Conservation (phyloP, 1,140 invertebrate species). For the Pomacea maculata region DNA sequence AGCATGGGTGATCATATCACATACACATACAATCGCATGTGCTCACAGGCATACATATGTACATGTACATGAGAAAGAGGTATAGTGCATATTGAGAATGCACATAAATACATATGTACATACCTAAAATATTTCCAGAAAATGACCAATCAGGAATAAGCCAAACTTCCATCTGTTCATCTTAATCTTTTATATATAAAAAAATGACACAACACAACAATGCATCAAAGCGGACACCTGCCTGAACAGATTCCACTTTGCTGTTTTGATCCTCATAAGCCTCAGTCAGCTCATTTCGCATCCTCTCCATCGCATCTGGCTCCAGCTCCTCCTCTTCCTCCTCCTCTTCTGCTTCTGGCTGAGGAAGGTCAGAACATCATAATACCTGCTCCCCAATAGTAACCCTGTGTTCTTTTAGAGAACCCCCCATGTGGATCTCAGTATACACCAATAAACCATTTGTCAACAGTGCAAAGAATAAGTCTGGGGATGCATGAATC, state of each 20-base stretch:
- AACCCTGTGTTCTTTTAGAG: not conserved
- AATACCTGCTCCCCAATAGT: not conserved
- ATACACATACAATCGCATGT: not conserved
- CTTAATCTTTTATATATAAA: not conserved
- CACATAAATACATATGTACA: too few relatives aligned
- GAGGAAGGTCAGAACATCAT: constrained; percentile 4
- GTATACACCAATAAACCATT: too few relatives aligned
- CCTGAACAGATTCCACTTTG: constrained; percentile 55
- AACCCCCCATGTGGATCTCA: not conserved
- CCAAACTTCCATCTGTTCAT: not conserved
- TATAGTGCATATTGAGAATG: too few relatives aligned
- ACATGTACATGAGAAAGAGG: too few relatives aligned
- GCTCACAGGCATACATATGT: too few relatives aligned
- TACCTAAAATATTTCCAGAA: too few relatives aligned
- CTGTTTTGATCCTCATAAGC: constrained; percentile 64
- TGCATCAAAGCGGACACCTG: constrained; percentile 22
- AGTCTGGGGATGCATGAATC: too few relatives aligned
- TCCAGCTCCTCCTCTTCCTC: constrained; percentile 65
- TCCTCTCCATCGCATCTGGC: constrained; percentile 64
- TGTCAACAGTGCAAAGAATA: too few relatives aligned
- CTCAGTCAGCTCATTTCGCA: constrained; percentile 63
- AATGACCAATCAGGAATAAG: not conserved
- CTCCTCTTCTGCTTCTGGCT: constrained; percentile 65
- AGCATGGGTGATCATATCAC: not conserved
- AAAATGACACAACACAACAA: not conserved